Evolutionary conservation across 2,888 invertebrate species (phyloP).

Genomic region (Chymomyza fuscimana): DNA sequence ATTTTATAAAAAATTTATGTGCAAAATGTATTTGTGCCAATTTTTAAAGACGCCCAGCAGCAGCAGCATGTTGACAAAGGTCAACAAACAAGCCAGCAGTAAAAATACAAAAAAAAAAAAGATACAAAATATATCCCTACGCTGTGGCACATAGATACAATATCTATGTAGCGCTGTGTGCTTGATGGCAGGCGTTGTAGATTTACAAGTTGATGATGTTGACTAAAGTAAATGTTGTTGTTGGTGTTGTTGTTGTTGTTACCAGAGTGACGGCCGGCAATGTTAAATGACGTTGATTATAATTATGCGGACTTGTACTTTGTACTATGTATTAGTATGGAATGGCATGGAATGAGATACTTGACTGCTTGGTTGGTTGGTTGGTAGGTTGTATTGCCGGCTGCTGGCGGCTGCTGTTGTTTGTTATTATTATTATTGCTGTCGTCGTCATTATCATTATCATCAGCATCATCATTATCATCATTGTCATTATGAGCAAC

Average conservation of each 20-base stretch:
- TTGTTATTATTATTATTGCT: conserved; percentile 62
- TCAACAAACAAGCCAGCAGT: conserved; percentile 49
- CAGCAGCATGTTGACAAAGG: conserved; percentile 61
- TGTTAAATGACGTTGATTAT: conserved; percentile 76
- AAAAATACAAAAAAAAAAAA: background rate
- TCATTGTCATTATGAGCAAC: conserved; percentile 41
- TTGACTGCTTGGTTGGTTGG: conserved; percentile 46
- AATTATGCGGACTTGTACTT: conserved; percentile 76
- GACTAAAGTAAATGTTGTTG: conserved; percentile 23
- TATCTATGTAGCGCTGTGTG: conserved; percentile 50
- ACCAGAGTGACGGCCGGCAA: conserved; percentile 69
- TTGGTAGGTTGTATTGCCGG: conserved; percentile 9
- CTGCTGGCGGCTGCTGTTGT: conserved; percentile 34
- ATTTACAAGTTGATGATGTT: conserved; percentile 59
- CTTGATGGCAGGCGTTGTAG: conserved; percentile 54
- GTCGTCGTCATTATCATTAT: conserved; percentile 42
- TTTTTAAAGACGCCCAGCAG: conserved; percentile 38
- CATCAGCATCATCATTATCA: conserved; percentile 28
- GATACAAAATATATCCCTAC: background rate
- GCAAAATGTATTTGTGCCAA: conserved; percentile 58
- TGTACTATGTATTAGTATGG: conserved; percentile 45
- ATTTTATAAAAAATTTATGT: background rate
- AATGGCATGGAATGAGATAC: background rate
- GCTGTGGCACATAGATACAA: background rate
- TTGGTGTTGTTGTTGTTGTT: conserved; percentile 15